Percentiles rank a stretch among this genome's conserved stretches.
These are phyloP conservation scores for Ceratosolen solmsi DNA, from an alignment of 1,140 invertebrate genomes.

Conservation along the genomic window DNA sequence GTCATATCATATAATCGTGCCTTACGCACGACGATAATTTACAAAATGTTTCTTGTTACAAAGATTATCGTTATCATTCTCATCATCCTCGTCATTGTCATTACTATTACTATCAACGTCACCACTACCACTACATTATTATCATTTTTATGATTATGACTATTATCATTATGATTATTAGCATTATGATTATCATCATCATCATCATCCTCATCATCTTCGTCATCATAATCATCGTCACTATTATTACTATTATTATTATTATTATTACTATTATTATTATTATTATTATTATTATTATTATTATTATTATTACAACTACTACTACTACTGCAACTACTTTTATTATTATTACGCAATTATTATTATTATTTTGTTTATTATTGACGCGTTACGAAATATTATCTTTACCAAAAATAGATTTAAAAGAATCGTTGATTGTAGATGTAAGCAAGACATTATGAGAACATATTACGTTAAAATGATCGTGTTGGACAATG, in stretches of 20 bases:
- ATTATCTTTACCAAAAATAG: conserved; percentile 49
- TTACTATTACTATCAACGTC: background rate
- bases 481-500: conserved; percentile 19
- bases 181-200: background rate
- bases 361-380: background rate
- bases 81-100: background rate
- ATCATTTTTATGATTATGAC: background rate
- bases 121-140: background rate
- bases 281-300: background rate
- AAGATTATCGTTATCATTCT: background rate
- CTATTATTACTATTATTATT: background rate
- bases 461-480: conserved; percentile 14
- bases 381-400: background rate
- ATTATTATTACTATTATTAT: background rate
- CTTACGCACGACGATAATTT: no score
- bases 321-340: background rate
- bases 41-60: conserved; percentile 28
- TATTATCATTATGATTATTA: background rate
- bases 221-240: no score
- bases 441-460: conserved; percentile 41
- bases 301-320: no score
- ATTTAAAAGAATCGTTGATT: conserved; percentile 33
- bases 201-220: background rate
- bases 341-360: background rate
- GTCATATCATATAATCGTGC: no score